phyloP scores from a whole-genome alignment of 2,797 vertebrate species.

The Argentina silus region DNA sequence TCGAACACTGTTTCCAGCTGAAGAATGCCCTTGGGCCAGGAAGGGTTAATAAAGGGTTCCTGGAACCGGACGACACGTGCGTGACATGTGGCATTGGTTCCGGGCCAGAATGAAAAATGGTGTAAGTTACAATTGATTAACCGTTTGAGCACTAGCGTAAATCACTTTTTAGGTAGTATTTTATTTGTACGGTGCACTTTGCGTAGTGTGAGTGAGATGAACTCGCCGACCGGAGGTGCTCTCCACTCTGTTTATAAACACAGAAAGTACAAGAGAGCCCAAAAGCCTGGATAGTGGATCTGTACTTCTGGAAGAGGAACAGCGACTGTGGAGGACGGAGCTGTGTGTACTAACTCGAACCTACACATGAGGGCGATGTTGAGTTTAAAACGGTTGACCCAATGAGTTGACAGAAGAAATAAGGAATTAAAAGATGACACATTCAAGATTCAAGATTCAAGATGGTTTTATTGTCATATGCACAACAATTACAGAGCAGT shows the following conservation, averaged over 20 bases:
- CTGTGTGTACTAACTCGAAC: neutral
- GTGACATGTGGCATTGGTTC: constrained; percentile 56
- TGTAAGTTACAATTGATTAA: neutral
- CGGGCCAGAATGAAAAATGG: neutral
- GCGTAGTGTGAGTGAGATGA: constrained; percentile 20
- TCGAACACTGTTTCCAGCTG: too few species aligned
- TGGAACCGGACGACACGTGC: constrained; percentile 68
- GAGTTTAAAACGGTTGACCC: too few species aligned
- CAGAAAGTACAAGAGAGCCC: constrained; percentile 78
- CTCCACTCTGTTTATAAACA: constrained; percentile 82
- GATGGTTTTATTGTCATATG: too few species aligned
- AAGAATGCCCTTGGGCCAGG: neutral
- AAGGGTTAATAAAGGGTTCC: constrained; percentile 60
- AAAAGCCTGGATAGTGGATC: constrained; percentile 71
- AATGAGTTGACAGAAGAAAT: too few species aligned
- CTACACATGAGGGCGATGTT: neutral
- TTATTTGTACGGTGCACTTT: neutral
- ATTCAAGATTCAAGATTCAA: too few species aligned
- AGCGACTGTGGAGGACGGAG: too few species aligned
- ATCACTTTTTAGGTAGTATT: accelerated
- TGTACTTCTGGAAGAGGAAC: constrained; percentile 15
- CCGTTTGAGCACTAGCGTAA: too few species aligned
- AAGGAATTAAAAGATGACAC: too few species aligned
- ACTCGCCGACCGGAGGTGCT: constrained; percentile 43
- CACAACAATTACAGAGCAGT: too few species aligned